Evolutionary conservation across 2,797 vertebrate species (phyloP).

Genomic region (Tenualosa thibaudeaui): DNA sequence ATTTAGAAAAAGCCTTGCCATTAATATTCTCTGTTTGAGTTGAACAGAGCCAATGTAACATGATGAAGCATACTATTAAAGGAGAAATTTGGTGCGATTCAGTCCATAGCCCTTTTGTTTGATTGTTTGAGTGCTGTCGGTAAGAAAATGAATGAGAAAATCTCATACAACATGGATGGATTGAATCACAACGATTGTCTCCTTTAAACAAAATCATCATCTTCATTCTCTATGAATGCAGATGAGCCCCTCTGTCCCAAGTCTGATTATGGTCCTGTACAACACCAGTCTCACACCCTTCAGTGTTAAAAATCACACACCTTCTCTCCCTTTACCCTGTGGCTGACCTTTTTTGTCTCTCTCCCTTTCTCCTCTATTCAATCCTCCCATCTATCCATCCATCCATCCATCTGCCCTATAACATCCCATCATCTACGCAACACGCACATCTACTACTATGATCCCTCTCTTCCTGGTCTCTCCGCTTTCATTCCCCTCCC

Average conservation of each 20-base stretch:
- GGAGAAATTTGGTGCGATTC: no score
- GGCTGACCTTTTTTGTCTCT: background rate
- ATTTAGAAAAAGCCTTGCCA: background rate
- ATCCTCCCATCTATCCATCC: background rate
- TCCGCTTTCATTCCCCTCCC: background rate
- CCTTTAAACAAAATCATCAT: background rate
- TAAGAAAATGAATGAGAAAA: no score
- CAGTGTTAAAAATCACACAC: background rate
- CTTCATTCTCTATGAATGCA: background rate
- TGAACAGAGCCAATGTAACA: background rate
- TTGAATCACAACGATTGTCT: no score
- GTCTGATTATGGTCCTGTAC: background rate
- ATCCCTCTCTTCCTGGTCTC: background rate
- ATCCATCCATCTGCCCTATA: background rate
- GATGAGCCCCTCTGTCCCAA: background rate
- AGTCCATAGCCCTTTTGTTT: no score
- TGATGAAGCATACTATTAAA: no score
- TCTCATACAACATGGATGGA: no score
- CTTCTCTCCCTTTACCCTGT: background rate
- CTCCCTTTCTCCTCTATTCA: background rate
- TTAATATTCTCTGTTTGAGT: background rate
- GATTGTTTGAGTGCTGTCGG: no score
- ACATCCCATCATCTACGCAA: background rate
- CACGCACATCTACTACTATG: background rate
- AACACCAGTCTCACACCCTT: background rate